Percentiles rank a stretch among this genome's conserved stretches.
These are phyloP conservation scores for Papilio dardanus DNA, from an alignment of 1,140 invertebrate genomes.

Conservation along the genomic window DNA sequence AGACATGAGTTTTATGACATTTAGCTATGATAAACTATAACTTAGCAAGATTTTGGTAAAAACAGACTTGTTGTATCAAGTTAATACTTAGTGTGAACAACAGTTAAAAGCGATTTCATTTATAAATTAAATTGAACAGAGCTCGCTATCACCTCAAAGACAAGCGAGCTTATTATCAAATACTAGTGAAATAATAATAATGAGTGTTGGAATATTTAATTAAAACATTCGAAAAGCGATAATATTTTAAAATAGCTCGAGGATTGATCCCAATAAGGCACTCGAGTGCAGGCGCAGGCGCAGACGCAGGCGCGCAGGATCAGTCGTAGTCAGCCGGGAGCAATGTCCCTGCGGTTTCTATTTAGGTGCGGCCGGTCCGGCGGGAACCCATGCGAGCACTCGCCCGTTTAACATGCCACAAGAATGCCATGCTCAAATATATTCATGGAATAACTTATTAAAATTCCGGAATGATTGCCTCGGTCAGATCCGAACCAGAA, in stretches of 20 bases:
- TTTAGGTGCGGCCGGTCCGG: conserved; percentile 79
- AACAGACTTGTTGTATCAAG: too few species aligned
- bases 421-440: conserved; percentile 59
- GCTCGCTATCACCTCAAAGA: too few species aligned
- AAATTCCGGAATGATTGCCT: not conserved
- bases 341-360: conserved; percentile 81
- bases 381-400: conserved; percentile 70
- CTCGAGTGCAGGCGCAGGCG: conserved; percentile 53
- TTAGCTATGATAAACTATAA: too few species aligned
- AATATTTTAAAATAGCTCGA: conserved; percentile 47
- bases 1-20: too few species aligned
- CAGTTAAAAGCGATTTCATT: too few species aligned
- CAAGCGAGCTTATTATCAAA: too few species aligned
- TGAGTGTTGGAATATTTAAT: not conserved
- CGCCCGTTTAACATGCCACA: conserved; percentile 70
- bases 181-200: not conserved
- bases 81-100: too few species aligned
- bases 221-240: not conserved
- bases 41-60: too few species aligned
- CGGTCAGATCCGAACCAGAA: not conserved
- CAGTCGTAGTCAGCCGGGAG: conserved; percentile 68
- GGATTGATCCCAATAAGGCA: conserved; percentile 68
- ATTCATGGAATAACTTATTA: not conserved
- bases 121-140: too few species aligned
- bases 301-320: conserved; percentile 57